Percentiles rank a stretch among this genome's conserved stretches.
Evolutionary conservation across 2,888 invertebrate genomes (phyloP).

Genomic region (Arrhopalites spinosus): DNA sequence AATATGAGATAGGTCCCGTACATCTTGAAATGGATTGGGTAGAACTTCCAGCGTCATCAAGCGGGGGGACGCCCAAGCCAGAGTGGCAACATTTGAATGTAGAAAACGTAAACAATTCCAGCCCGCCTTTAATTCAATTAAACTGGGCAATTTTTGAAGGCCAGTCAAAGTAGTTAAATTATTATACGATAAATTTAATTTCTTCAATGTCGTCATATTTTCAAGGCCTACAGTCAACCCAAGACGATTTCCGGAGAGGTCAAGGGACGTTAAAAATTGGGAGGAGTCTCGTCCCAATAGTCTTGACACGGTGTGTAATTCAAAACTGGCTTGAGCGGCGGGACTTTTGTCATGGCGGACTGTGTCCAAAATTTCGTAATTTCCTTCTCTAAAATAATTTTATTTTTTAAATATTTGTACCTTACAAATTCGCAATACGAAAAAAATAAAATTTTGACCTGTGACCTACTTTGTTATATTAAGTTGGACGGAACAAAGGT

Average conservation of each 20-base stretch:
- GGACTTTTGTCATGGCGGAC: conserved; percentile 2
- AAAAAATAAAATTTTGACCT: background rate
- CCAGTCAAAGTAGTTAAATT: conserved; percentile 53
- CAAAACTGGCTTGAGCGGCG: background rate
- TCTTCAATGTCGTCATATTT: conserved; percentile 47
- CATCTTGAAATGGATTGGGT: conserved; percentile 55
- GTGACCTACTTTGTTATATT: conserved; percentile 22
- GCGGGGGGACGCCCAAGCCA: conserved; percentile 49
- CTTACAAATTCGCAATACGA: too few species aligned
- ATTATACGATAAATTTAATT: conserved; percentile 54
- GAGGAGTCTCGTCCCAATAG: conserved; percentile 46
- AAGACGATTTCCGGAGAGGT: conserved; percentile 51
- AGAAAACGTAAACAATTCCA: conserved; percentile 53
- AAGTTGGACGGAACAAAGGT: conserved; percentile 45
- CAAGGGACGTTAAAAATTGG: conserved; percentile 47
- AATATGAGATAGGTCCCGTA: conserved; percentile 52
- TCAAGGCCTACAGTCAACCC: conserved; percentile 49
- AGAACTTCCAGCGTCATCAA: conserved; percentile 49
- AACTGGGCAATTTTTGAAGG: conserved; percentile 45
- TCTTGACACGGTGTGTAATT: conserved; percentile 39
- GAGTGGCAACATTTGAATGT: conserved; percentile 48
- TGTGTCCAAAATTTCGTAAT: conserved; percentile 18
- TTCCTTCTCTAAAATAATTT: conserved; percentile 23
- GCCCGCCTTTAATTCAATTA: conserved; percentile 53
- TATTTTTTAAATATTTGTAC: background rate